These are phyloP conservation scores for Brachyistius frenatus DNA, from an alignment of 2,113 vertebrate species.

Conservation along the genomic window DNA sequence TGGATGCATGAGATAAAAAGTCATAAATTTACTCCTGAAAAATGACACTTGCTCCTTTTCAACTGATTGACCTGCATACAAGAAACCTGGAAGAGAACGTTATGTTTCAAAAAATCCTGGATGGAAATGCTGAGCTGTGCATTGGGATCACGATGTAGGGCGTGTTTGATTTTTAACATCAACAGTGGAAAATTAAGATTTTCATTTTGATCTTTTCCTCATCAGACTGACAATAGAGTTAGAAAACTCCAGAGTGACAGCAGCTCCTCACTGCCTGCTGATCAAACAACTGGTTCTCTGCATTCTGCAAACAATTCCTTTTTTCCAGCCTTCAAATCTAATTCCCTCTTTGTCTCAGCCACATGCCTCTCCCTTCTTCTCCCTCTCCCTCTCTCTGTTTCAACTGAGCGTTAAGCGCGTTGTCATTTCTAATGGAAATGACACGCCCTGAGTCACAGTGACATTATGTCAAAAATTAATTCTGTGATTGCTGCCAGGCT, in stretches of 20 bases:
- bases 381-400: conserved; percentile 22
- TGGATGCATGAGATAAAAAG: conserved; percentile 59
- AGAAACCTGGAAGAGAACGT: not conserved
- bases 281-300: conserved; percentile 57
- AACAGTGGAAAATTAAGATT: not conserved
- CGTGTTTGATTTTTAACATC: not conserved
- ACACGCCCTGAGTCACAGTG: conserved; percentile 73
- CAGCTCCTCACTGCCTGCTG: conserved; percentile 17
- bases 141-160: not conserved
- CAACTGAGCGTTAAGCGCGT: conserved; percentile 48
- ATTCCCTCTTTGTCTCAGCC: conserved; percentile 42
- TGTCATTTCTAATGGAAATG: conserved; percentile 71
- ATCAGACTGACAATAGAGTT: conserved; percentile 29
- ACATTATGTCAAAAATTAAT: conserved; percentile 75
- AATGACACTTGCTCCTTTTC: conserved; percentile 1
- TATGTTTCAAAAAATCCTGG: conserved; percentile 15
- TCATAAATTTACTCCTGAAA: conserved; percentile 44
- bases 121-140: not conserved
- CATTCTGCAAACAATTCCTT: conserved; percentile 40
- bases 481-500: conserved; percentile 64
- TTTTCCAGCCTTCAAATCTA: conserved; percentile 38
- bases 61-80: conserved; percentile 6
- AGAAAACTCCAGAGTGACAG: conserved; percentile 25
- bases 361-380: conserved; percentile 2
- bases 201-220: conserved; percentile 30